Percentiles rank a stretch among this genome's conserved stretches.
Evolutionary conservation across 2,888 invertebrate genomes (phyloP).

Genomic region (Hyposoter didymator): DNA sequence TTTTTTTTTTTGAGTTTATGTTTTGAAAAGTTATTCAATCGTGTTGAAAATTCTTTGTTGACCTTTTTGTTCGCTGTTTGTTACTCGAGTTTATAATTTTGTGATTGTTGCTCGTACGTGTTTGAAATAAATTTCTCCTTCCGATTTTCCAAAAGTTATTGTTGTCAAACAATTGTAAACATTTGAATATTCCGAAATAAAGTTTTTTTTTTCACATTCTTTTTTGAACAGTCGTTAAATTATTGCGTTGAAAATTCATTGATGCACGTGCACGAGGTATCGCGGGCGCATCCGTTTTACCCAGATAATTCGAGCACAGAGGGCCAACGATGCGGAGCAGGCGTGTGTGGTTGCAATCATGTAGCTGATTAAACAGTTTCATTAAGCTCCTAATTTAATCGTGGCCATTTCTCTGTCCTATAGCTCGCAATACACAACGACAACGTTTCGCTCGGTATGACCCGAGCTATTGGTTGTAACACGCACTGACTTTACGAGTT

Average conservation of each 20-base stretch:
- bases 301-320: constrained; percentile 73
- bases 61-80: no score
- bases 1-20: no score
- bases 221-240: neutral
- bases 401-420: constrained; percentile 40
- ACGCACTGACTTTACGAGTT: constrained; percentile 66
- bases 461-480: constrained; percentile 17
- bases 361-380: constrained; percentile 83
- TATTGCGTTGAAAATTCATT: constrained; percentile 11
- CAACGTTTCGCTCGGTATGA: neutral
- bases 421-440: neutral
- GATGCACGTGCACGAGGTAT: neutral
- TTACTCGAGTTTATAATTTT: no score
- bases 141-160: no score
- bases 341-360: constrained; percentile 83
- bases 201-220: no score
- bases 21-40: no score
- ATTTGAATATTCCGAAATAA: no score
- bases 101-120: no score
- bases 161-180: no score
- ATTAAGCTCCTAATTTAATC: constrained; percentile 82
- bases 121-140: no score
- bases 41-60: no score
- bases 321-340: constrained; percentile 72
- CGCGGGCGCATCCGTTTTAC: constrained; percentile 61